A percentile compares a stretch with the other conserved stretches of the same genome.
Conservation (phyloP, 2,113 vertebrate species). For the Leucopsar rothschildi region DNA sequence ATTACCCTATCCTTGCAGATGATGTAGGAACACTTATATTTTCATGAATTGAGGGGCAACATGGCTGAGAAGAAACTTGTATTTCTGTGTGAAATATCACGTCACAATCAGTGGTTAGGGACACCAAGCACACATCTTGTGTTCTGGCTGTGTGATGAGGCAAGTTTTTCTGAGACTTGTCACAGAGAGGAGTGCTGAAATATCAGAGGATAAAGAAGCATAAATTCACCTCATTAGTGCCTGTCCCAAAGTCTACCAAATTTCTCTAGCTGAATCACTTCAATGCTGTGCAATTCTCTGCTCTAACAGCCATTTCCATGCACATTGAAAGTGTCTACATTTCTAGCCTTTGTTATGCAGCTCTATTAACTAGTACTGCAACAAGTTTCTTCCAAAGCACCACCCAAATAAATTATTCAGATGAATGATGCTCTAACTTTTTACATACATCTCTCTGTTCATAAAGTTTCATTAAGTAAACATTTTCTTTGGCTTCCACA, state of each 20-base stretch:
- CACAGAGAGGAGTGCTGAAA: neutral
- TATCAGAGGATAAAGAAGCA: neutral
- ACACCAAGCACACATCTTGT: neutral
- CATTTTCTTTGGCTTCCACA: neutral
- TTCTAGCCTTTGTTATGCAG: neutral
- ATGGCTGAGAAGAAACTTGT: neutral
- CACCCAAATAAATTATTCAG: neutral
- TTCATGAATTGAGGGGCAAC: fast-evolving
- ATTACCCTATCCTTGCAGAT: neutral
- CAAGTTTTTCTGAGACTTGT: neutral
- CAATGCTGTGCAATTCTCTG: neutral
- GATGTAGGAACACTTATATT: neutral
- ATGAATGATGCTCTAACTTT: neutral
- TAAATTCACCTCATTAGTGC: neutral
- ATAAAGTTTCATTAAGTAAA: neutral
- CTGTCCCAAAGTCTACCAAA: neutral
- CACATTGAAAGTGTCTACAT: neutral
- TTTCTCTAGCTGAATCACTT: neutral
- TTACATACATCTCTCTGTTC: neutral
- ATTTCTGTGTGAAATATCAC: neutral
- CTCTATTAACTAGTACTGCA: neutral
- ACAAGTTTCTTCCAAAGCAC: neutral
- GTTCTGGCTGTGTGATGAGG: neutral
- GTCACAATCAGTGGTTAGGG: fast-evolving
- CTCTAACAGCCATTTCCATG: neutral